phyloP scores from a whole-genome alignment of 2,797 vertebrate genomes.

The Erithacus rubecula region DNA sequence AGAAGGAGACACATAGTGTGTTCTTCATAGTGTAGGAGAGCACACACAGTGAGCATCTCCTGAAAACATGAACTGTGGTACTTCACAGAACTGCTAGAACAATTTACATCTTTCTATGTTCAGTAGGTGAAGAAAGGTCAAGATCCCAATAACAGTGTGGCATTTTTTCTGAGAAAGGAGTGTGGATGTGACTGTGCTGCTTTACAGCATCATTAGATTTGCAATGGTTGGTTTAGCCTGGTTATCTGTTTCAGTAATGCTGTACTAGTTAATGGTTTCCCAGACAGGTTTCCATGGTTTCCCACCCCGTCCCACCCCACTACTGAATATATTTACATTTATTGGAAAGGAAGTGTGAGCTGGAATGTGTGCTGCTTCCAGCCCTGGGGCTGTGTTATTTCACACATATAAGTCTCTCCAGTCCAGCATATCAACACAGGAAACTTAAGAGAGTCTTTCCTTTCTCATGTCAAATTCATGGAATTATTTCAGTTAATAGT shows the following conservation, averaged over 20 bases:
- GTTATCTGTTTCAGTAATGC: conserved; percentile 32
- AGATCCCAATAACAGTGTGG: neutral
- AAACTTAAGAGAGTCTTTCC: conserved; percentile 58
- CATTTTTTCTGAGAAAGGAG: neutral
- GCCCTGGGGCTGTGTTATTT: conserved; percentile 64
- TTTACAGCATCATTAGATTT: conserved; percentile 15
- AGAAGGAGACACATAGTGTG: neutral
- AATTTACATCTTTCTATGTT: neutral
- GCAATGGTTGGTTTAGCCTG: neutral
- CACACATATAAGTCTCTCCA: conserved; percentile 49
- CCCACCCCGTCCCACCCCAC: neutral
- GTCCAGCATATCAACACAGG: conserved; percentile 62
- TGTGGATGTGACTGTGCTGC: neutral
- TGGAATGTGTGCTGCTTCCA: conserved; percentile 68
- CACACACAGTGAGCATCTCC: neutral
- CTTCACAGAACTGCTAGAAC: neutral
- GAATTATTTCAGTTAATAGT: neutral
- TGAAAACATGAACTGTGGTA: neutral
- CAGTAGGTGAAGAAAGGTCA: neutral
- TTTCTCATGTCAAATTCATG: conserved; percentile 16
- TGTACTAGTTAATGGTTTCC: conserved; percentile 61
- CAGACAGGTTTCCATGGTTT: conserved; percentile 71
- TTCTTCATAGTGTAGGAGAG: neutral
- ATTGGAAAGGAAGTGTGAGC: conserved; percentile 73
- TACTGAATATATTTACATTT: conserved; percentile 55